Evolutionary conservation across 2,797 vertebrate genomes (phyloP), one percentile per base, ranked within the genome.

Genomic region (Siniperca obscura): DNA sequence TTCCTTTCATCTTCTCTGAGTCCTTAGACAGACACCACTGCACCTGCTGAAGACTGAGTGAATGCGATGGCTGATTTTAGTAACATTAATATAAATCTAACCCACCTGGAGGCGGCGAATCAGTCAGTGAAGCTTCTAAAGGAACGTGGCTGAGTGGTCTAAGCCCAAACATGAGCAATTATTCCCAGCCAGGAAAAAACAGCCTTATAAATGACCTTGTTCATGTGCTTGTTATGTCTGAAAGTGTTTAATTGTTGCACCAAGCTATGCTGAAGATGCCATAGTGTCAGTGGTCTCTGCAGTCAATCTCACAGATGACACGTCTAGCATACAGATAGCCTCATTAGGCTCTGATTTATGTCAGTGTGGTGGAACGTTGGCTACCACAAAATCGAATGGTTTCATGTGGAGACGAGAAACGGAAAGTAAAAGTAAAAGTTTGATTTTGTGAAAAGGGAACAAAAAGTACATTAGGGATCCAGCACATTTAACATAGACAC

Each of bases 261-360:
- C 27, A 3, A 70, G 62, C 62, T 22, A 27, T 38, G 44, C 12
- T 2, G 65, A 55, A 50, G 82, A 85, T 61, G 65, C 69, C 67
- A 59, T 1, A 1, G 74, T 59, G 71, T 76, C 64, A 62, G 21
- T 1, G 72, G 27, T 68, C 30, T 40, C 73, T 52, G 80, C 76
- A 30, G 70, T 83, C 64, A 86, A 82, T 90, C 82, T 88, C 36
- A 71, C 53, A 40, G 55, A 61, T 78, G 86, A 81, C 75, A 87
- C 22, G 50, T 70, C 78, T 70, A 64, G 87, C 81, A 88, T 89
- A 87, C 85, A 92, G 79, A 93, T 81, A 67, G 82, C 81, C 87
- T 92, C 90, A 92, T 93, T 92, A 93, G 68, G 19, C 56, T 70
- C 65, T 87, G 91, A 92, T 91, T 90, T 85, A 91, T 88, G 78